Conservation (phyloP, 2,113 vertebrate genomes). For the Grantiella picta region DNA sequence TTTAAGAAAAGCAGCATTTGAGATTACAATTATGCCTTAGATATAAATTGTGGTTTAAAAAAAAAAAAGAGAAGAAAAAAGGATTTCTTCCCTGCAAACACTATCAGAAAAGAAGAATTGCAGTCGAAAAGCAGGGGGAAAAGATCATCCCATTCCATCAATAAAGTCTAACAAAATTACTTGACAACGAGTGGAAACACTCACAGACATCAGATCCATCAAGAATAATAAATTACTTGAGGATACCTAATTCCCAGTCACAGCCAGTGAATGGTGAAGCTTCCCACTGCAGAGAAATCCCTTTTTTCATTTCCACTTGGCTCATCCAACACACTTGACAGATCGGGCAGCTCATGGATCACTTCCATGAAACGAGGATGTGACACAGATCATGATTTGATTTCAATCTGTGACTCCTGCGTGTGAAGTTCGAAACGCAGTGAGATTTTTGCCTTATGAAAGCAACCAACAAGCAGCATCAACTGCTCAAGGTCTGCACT, state of each 20-base stretch:
- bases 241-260: neutral
- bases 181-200: neutral
- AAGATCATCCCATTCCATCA: neutral
- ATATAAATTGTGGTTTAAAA: neutral
- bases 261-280: neutral
- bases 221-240: neutral
- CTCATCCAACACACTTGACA: neutral
- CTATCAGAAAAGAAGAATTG: neutral
- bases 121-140: neutral
- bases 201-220: neutral
- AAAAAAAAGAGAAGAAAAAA: neutral
- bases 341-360: neutral
- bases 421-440: neutral
- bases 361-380: neutral
- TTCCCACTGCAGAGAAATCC: neutral
- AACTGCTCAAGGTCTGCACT: neutral
- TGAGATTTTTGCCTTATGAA: neutral
- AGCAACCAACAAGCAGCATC: neutral
- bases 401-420: neutral
- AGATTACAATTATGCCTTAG: neutral
- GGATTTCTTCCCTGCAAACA: neutral
- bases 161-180: neutral
- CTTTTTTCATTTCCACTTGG: neutral
- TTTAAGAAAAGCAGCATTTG: neutral
- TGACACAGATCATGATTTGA: neutral